A percentile compares a stretch with the other conserved stretches of the same genome.
Conservation (phyloP, 2,888 invertebrate genomes). For the Sinotaia quadrata region DNA sequence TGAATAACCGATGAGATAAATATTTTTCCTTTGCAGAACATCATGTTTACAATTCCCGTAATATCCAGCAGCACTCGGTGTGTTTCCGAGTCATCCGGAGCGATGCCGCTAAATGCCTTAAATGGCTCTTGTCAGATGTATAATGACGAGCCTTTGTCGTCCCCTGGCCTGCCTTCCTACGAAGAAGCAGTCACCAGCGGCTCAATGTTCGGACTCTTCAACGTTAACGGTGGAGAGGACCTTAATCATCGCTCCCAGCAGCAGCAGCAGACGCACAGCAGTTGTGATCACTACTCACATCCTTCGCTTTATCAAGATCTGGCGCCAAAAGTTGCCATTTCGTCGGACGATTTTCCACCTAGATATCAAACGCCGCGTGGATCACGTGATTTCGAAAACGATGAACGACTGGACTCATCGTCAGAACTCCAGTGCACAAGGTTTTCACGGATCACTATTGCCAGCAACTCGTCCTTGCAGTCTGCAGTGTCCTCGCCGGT, state of each 20-base stretch:
- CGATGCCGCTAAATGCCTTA: constrained; percentile 32
- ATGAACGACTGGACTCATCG: constrained; percentile 1
- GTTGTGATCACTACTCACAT: background rate
- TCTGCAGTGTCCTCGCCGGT: background rate
- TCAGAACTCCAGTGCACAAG: constrained; percentile 8
- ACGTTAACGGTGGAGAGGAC: constrained; percentile 18
- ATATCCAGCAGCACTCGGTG: constrained; percentile 20
- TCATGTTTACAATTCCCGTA: constrained; percentile 29
- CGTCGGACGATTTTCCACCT: background rate
- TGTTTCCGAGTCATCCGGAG: constrained; percentile 18
- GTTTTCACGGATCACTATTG: constrained; percentile 10
- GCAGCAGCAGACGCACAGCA: constrained; percentile 4
- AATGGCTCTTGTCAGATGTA: constrained; percentile 13
- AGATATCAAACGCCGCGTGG: background rate
- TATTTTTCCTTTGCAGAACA: constrained; percentile 10
- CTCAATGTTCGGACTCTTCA: constrained; percentile 27
- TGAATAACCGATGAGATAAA: too few species aligned
- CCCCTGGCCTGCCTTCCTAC: constrained; percentile 12
- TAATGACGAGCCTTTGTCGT: background rate
- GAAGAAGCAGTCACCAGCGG: constrained; percentile 22
- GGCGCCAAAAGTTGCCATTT: background rate
- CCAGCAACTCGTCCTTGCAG: background rate
- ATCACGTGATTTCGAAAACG: background rate
- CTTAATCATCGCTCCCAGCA: constrained; percentile 1
- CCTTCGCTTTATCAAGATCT: background rate